Base-by-base conservation (phyloP, 1,140 invertebrate species). In the Magallana gigas region DNA sequence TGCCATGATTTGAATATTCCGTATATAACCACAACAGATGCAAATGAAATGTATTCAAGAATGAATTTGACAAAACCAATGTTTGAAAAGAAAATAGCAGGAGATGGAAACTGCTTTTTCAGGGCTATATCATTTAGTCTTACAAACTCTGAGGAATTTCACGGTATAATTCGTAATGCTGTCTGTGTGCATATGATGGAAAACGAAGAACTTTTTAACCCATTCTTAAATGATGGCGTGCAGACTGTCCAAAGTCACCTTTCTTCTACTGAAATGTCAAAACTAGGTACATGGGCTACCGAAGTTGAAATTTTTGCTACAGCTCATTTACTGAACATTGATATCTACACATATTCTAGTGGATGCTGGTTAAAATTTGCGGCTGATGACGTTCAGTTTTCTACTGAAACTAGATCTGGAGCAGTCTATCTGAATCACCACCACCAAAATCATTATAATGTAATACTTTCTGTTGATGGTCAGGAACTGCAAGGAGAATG, bases 281-380 rank as follows among this genome's bases (percentile, higher is more conserved):
- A 57, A 71, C 16, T 76, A n/a, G n/a, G 23, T 36, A 58, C 58
- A 23, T 68, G 86, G 86, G 86, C 81, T 58, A 87, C 86, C 18
- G 85, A 81, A 58, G n/a, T 87, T 48, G 80, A 87, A 83, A 87
- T 87, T n/a, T 82, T 87, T 62, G 80, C 18, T 48, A 81, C 80
- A 16, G 76, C 85, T 23, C 14, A 83, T 18, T 23, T 87, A 18
- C 59, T 87, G 36, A 83, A 87, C 18, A 64, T 59, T 62, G 81
- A 83, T 57, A 87, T 87, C 1, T 87, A 62, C 57, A 83, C 81
- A 6, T 83, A 48, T 64, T 57, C 59, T 56, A 59, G 68, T 8
- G 84, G 64, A 8, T 76, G 29, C 16, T 85, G 84, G 84, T 18
- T 85, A 71, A 85, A n/a, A 6, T 16, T n/a, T 58, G 5, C 36